Percentiles rank a stretch among this genome's conserved stretches.
Evolutionary conservation across 2,888 invertebrate genomes (phyloP).

Genomic region (Loripinus fragilis): DNA sequence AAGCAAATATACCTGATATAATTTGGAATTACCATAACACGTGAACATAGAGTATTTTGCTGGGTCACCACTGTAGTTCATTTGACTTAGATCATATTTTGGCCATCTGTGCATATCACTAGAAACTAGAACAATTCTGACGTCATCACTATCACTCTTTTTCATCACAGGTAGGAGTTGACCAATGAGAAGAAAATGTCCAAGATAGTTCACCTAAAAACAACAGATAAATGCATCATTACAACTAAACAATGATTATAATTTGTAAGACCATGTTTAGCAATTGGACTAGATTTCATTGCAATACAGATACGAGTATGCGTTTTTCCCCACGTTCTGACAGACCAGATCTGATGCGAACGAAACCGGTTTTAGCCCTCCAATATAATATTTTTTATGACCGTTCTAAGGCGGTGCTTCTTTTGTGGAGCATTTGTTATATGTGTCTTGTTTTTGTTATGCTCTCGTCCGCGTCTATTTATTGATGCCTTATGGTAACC

Average conservation of each 20-base stretch:
- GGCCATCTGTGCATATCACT: constrained; percentile 62
- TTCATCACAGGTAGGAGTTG: constrained; percentile 67
- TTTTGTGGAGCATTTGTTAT: too few species aligned
- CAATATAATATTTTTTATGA: too few species aligned
- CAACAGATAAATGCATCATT: background rate
- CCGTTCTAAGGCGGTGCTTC: too few species aligned
- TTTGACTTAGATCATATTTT: constrained; percentile 48
- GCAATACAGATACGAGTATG: background rate
- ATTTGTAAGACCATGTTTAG: too few species aligned
- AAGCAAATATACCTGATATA: constrained; percentile 67
- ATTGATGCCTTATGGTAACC: too few species aligned
- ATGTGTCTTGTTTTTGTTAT: too few species aligned
- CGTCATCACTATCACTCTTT: constrained; percentile 56
- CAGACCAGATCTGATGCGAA: background rate
- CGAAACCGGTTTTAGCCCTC: too few species aligned
- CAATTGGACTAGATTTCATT: too few species aligned
- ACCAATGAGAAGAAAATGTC: constrained; percentile 69
- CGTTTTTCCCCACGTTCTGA: background rate
- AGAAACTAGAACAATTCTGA: constrained; percentile 65
- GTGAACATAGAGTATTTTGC: constrained; percentile 52
- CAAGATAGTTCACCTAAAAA: constrained; percentile 67
- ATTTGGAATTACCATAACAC: constrained; percentile 68
- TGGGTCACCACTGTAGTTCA: constrained; percentile 56
- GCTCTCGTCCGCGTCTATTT: too few species aligned
- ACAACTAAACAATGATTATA: background rate